phyloP scores from a whole-genome alignment of 1,140 invertebrate genomes.

The Macrocentrus cingulum region DNA sequence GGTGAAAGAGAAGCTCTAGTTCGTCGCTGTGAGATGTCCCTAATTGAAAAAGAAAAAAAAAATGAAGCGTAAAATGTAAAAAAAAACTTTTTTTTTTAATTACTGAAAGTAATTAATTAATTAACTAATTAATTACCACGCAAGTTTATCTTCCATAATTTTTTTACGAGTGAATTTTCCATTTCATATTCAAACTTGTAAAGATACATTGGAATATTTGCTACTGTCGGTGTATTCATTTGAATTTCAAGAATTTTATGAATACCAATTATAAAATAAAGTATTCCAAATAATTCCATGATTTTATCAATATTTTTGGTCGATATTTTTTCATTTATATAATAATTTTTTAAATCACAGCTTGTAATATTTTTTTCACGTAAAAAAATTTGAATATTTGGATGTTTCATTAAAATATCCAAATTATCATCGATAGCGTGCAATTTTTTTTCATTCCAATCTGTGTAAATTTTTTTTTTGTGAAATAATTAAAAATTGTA shows the following conservation, averaged over 20 bases:
- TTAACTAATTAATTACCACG: slow-evolving; percentile 11
- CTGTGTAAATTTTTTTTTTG: too few species aligned
- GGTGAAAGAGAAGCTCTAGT: slow-evolving; percentile 37
- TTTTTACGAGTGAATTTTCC: slow-evolving; percentile 20
- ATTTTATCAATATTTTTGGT: slow-evolving; percentile 1
- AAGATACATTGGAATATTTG: slow-evolving; percentile 49
- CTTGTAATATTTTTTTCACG: slow-evolving; percentile 39
- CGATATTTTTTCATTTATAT: slow-evolving; percentile 34
- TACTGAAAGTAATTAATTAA: too few species aligned
- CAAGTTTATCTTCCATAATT: not conserved
- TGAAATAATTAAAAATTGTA: too few species aligned
- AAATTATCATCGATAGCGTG: not conserved
- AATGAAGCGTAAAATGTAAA: not conserved
- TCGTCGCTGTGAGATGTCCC: slow-evolving; percentile 43
- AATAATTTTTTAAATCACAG: slow-evolving; percentile 52
- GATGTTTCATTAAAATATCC: not conserved
- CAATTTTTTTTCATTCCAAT: not conserved
- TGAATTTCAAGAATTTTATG: slow-evolving; percentile 42
- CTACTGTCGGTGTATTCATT: slow-evolving; percentile 32
- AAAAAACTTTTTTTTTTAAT: not conserved
- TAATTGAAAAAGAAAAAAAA: slow-evolving; percentile 12
- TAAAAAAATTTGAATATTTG: not conserved
- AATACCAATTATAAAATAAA: slow-evolving; percentile 18
- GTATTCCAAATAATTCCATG: slow-evolving; percentile 3
- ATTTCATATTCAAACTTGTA: slow-evolving; percentile 57